Evolutionary conservation across 2,797 vertebrate genomes (phyloP), one percentile per base, ranked within the genome.

Genomic region (Nannoperca obscura): DNA sequence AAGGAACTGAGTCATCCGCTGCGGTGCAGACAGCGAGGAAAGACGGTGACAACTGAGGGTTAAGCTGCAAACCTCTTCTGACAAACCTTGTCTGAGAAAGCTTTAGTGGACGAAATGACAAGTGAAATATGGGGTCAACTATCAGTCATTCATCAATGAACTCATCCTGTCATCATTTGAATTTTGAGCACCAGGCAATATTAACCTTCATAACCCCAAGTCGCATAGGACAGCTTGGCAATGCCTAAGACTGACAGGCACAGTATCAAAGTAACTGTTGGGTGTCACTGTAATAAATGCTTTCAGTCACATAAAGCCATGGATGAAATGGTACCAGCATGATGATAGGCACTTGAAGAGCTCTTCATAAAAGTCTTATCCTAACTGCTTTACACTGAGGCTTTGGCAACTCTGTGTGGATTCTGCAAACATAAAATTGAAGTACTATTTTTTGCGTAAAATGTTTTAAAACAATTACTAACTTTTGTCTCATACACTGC

Each of bases 71-170:
- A 90, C 87, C 68, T 90, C 87, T 87, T 90, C 72, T 93, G 92
- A 94, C 93, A 91, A 92, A 92, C 65, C 91, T 88, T 88, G 86
- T 92, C 91, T 77, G 75, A 86, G 78, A 80, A 80, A 73, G 90
- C 88, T 91, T 91, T 89, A 89, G 91, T 91, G 88, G 84, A 91
- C 87, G 89, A 90, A 87, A 67, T 93, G 91, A 95, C 93, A 94
- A 94, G 89, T 92, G 91, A 90, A 93, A 93, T 93, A 93, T 91
- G 87, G 83, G 92, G 92, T 93, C 91, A 93, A 90, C 92, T 92
- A 94, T 93, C 92, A 94, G 89, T 92, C 93, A 95, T 91, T 93
- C 89, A 90, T 93, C 92, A 93, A 89, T 92, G 91, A 90, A 92
- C 90, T 87, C 90, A 57, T 91, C 87, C 87, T 92, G 93, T 92